These are phyloP conservation scores for Caenorhabditis remanei DNA, from an alignment of 1,140 invertebrate genomes.

Conservation along the genomic window DNA sequence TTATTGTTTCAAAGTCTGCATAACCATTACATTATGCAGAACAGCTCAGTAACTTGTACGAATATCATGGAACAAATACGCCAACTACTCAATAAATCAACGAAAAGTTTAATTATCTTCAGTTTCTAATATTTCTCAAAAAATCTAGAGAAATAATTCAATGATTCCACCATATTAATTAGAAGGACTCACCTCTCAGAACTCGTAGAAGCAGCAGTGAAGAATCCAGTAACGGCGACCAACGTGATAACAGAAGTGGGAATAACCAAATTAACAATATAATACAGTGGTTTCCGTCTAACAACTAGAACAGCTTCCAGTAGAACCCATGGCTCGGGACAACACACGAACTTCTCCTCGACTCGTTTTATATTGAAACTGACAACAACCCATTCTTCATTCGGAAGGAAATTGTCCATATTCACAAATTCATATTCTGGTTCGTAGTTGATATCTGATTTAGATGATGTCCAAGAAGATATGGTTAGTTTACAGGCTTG, in stretches of 20 bases:
- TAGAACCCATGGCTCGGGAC: conserved; percentile 75
- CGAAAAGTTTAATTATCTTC: too few relatives aligned
- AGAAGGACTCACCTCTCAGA: conserved; percentile 71
- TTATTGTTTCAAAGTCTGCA: too few relatives aligned
- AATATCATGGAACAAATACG: too few relatives aligned
- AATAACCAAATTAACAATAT: conserved; percentile 74
- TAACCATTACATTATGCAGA: too few relatives aligned
- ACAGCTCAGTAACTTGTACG: too few relatives aligned
- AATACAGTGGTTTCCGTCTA: conserved; percentile 76
- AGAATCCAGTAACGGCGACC: conserved; percentile 78
- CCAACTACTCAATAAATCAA: too few relatives aligned
- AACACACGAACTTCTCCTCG: conserved; percentile 67
- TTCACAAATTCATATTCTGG: conserved; percentile 75
- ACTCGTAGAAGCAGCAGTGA: conserved; percentile 77
- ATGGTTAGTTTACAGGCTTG: conserved; percentile 77
- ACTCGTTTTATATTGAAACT: conserved; percentile 73
- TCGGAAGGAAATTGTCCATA: conserved; percentile 77
- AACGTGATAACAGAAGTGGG: conserved; percentile 77
- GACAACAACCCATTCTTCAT: conserved; percentile 78
- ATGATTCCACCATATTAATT: too few relatives aligned
- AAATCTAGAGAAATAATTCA: too few relatives aligned
- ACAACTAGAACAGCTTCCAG: conserved; percentile 75
- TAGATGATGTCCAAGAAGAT: conserved; percentile 76
- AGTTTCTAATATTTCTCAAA: too few relatives aligned
- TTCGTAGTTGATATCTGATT: conserved; percentile 75